Percentiles rank a stretch among this genome's conserved stretches.
phyloP scores from a whole-genome alignment of 2,888 invertebrate species.

The Volucella inanis region DNA sequence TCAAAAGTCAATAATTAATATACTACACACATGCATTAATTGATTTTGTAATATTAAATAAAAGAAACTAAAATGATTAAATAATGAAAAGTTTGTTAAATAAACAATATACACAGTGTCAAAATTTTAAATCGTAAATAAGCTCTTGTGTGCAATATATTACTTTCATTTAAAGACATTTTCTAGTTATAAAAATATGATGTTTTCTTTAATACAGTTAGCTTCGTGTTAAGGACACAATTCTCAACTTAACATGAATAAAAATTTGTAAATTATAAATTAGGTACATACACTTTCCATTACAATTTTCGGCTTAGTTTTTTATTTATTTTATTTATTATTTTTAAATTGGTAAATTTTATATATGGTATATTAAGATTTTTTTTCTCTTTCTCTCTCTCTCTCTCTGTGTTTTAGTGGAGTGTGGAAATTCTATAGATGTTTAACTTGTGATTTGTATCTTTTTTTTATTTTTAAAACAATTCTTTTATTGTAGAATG shows the following conservation, averaged over 20 bases:
- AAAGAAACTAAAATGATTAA: slow-evolving; percentile 27
- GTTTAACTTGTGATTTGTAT: slow-evolving; percentile 58
- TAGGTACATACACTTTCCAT: slow-evolving; percentile 40
- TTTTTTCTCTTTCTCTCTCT: slow-evolving; percentile 49
- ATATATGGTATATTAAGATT: slow-evolving; percentile 28
- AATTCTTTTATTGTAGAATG: slow-evolving; percentile 45
- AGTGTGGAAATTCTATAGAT: slow-evolving; percentile 55
- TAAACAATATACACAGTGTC: slow-evolving; percentile 51
- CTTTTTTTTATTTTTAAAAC: neutral
- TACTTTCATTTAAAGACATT: slow-evolving; percentile 55
- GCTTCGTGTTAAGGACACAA: slow-evolving; percentile 36
- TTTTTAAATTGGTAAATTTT: slow-evolving; percentile 14
- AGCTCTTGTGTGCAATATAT: slow-evolving; percentile 72
- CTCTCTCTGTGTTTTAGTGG: slow-evolving; percentile 18
- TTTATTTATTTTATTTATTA: slow-evolving; percentile 1
- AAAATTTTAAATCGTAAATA: slow-evolving; percentile 63
- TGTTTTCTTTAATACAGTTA: slow-evolving; percentile 41
- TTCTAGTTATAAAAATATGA: slow-evolving; percentile 68
- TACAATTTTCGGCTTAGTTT: neutral
- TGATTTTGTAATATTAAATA: slow-evolving; percentile 22
- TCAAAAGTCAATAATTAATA: slow-evolving; percentile 56
- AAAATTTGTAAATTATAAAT: slow-evolving; percentile 27
- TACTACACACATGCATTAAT: slow-evolving; percentile 62
- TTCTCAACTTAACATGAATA: neutral
- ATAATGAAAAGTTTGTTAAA: slow-evolving; percentile 32